These are phyloP conservation scores for Hipposideros larvatus DNA, from an alignment of 2,797 vertebrate species.

Conservation along the genomic window DNA sequence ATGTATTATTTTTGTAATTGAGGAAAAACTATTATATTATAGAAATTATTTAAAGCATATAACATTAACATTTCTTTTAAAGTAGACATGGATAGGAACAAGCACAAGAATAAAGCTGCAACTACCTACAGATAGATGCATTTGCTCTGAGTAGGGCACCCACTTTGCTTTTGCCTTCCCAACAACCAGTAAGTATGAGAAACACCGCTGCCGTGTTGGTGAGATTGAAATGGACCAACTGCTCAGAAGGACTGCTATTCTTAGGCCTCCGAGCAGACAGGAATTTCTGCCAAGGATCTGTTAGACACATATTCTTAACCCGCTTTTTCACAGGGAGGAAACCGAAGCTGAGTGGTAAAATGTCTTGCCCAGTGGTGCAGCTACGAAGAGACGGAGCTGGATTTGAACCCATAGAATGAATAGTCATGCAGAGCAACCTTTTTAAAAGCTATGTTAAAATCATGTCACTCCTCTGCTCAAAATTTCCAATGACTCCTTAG, in stretches of 20 bases:
- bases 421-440: background rate
- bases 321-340: constrained; percentile 51
- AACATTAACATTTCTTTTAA: background rate
- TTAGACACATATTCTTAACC: constrained; percentile 58
- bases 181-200: background rate
- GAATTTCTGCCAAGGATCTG: constrained; percentile 76
- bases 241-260: constrained; percentile 77
- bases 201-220: background rate
- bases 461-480: background rate
- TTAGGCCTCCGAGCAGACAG: constrained; percentile 76
- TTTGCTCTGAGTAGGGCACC: background rate
- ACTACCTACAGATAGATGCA: fast-evolving
- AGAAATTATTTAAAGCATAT: constrained; percentile 49
- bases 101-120: background rate
- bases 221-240: constrained; percentile 34
- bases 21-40: constrained; percentile 23
- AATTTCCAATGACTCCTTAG: background rate
- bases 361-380: background rate
- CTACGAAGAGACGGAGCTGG: background rate
- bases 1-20: constrained; percentile 40
- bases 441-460: background rate
- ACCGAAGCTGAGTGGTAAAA: background rate
- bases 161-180: background rate
- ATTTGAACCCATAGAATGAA: background rate
- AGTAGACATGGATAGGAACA: background rate